Evolutionary conservation across 2,113 vertebrate genomes (phyloP), one percentile per base, ranked within the genome.

Genomic region (Saccopteryx leptura): DNA sequence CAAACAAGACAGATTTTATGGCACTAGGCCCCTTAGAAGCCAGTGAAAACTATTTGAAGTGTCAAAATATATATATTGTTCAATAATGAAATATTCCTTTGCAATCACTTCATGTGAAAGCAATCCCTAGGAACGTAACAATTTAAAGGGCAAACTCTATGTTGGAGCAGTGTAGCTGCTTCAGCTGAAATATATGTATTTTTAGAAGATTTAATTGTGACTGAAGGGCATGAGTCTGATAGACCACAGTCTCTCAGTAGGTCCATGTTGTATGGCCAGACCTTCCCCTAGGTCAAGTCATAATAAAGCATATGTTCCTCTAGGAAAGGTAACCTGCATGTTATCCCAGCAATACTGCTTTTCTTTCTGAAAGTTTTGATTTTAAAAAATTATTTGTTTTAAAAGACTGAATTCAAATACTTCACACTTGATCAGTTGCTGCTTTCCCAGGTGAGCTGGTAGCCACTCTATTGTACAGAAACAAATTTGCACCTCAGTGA

Each of bases 1-100:
- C 33, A 91, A 97, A 95, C 54, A 85, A 96, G 91, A 96, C 69
- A 96, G 86, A 24, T 94, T 97, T 97, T 94, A 97, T 94, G 80
- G 68, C 87, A 90, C 33, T 2, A 50, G 50, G 14, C 7, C 39
- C 82, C 79, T 92, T 93, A 95, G 66, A 94, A 96, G 50, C 33
- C 65, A 92, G 74, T 31, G n/a, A 94, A 96, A 97, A 66, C 6
- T 48, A 92, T 93, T 78, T 84, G 23, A 84, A 65, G 33, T 94
- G 84, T 96, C 93, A 97, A 94, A 84, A 82, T 56, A 60, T 39
- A 54, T 89, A 66, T 83, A 66, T 88, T 56, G 31, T 56, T 52
- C 39, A 48, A 84, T 79, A 94, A 92, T 82, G 33, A 95, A 96
- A 80, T 96, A 95, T 71, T 78, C 33, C 48, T 94, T 54, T 94